A percentile compares a stretch with the other conserved stretches of the same genome.
phyloP scores from a whole-genome alignment of 2,888 invertebrate species.

The Rosalia funebris region DNA sequence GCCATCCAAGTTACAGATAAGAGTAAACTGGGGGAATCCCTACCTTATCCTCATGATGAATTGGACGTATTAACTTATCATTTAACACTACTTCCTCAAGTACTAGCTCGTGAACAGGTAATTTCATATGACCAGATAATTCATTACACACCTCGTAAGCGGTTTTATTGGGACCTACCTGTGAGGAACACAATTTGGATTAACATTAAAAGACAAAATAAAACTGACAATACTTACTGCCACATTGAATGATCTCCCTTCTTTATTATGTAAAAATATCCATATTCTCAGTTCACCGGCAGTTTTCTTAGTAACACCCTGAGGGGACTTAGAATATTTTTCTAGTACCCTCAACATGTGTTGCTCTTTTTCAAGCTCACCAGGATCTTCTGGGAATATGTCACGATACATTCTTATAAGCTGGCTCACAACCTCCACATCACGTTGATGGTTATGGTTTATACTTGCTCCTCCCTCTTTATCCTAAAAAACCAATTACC shows the following conservation, averaged over 20 bases:
- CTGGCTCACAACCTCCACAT: constrained; percentile 80
- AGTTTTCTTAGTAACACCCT: constrained; percentile 69
- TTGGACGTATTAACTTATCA: constrained; percentile 77
- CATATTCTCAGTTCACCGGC: constrained; percentile 85
- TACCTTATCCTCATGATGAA: constrained; percentile 80
- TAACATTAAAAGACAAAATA: constrained; percentile 3
- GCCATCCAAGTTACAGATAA: no score
- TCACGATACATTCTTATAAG: constrained; percentile 78
- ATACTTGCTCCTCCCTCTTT: constrained; percentile 59
- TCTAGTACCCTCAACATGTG: constrained; percentile 80
- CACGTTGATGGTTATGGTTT: constrained; percentile 63
- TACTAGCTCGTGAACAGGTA: constrained; percentile 75
- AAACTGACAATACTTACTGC: constrained; percentile 69
- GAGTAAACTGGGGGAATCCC: no score
- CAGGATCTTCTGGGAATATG: constrained; percentile 83
- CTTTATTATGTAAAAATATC: constrained; percentile 77
- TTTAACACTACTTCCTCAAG: constrained; percentile 84
- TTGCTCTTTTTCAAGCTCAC: constrained; percentile 79
- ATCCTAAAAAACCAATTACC: no score
- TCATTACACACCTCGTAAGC: constrained; percentile 81
- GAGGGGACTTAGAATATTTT: constrained; percentile 71
- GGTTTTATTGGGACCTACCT: constrained; percentile 82
- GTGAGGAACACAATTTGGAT: constrained; percentile 43
- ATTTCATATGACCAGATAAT: constrained; percentile 72
- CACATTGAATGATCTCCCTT: constrained; percentile 70